Base-by-base conservation (phyloP, 2,888 invertebrate species). In the Lithophane semibrunnea region DNA sequence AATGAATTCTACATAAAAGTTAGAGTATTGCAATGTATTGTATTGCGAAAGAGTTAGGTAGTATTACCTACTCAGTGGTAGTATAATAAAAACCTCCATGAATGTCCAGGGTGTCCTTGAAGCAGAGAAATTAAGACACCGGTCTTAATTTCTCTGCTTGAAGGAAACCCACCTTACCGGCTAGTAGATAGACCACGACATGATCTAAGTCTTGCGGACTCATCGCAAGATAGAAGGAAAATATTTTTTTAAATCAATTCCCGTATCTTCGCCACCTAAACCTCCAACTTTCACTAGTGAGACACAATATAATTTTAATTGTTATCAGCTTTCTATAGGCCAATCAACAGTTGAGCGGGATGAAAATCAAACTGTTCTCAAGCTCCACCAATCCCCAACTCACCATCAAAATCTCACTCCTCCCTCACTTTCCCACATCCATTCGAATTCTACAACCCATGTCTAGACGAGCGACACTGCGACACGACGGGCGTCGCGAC, bases 401-500 rank as follows among this genome's bases (percentile, higher is more conserved):
- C n/a, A 0, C 4, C 16, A 5, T 2, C 12, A 2, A 58, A 5
- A 65, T 47, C 73, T 86, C 86, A 79, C 68, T 69, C 2, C 3
- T 0, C 16, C 16, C 42, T 84, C 81, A 83, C 73, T 65, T 88
- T 88, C 80, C 79, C 87, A 84, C 66, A 75, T 9, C 0, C 29
- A 24, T 64, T 83, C 80, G 87, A 78, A 73, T 79, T 65, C 12
- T 18, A 71, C 56, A 56, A 44, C 78, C 37, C 58, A 72, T 66
- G 88, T 88, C 88, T 88, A 88, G 88, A 88, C 83, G 29, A 44
- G 71, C 84, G 74, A 74, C 67, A 56, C 12, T 21, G 54, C 75
- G 82, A 74, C 86, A 73, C 72, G 85, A 76, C 88, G 37, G 79
- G 81, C 78, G 85, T 68, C 86, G 87, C 81, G 82, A 80, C 74